Evolutionary conservation across 2,113 vertebrate genomes (phyloP), one percentile per base, ranked within the genome.

Genomic region (Alethe diademata): DNA sequence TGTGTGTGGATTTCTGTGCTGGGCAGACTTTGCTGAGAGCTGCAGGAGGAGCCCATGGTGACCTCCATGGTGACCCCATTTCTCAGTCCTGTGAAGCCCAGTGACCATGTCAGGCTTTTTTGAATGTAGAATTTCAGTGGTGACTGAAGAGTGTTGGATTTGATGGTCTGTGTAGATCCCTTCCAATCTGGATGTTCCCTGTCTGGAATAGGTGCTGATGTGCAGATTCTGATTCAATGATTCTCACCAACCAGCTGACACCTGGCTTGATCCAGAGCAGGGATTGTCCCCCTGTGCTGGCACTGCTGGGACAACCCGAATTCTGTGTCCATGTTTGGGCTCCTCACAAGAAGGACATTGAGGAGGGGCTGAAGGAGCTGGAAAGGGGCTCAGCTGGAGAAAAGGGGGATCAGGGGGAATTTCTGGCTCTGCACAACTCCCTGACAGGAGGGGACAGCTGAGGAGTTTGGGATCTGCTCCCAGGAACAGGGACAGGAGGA

Each of bases 71-170:
- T 51, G 15, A 51, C 64, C 28, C 38, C 40, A 5, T 64, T 54
- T 40, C 48, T 75, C 24, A 60, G 23, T 22, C 71, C 74, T 57
- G 0, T 3, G 6, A 51, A 95, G 25, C 54, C 33, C 71, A 26
- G 14, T 3, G 3, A 24, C 35, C 23, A 12, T 3, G 0, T 4
- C 1, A 0, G 7, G 5, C 8, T 8, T 3, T 86, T 78, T 0
- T 43, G 35, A 51, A 13, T 15, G 24, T 5, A 40, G 45, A 33
- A 25, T 10, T 47, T 70, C 29, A 20, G 26, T 12, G 56, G 10
- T 60, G 47, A 17, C 18, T 23, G 29, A 17, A 36, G 29, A 3
- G 50, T 26, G 26, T 8, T 54, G 65, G 66, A 16, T 8, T 19
- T 14, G 12, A 14, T 51, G 88, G 45, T 47, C 58, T 9, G 8